phyloP scores from a whole-genome alignment of 64 coral and sea anemone genomes.

The Actinia tenebrosa region DNA sequence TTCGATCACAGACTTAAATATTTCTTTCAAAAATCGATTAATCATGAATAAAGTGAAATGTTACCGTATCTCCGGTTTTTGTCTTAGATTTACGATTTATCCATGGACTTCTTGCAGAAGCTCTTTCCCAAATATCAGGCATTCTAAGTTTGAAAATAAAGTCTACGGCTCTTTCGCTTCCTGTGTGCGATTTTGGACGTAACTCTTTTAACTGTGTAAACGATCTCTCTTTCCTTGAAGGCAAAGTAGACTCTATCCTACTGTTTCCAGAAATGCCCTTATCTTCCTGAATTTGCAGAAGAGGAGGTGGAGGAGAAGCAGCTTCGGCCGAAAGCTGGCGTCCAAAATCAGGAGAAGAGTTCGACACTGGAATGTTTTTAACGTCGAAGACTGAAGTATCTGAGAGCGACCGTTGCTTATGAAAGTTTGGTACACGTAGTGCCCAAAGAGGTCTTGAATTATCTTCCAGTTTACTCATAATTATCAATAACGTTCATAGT shows the following conservation, averaged over 20 bases:
- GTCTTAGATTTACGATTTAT: slow-evolving; percentile 20
- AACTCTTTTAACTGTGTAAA: neutral
- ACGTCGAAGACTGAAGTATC: slow-evolving; percentile 45
- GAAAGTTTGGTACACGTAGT: neutral
- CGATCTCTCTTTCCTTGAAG: slow-evolving; percentile 26
- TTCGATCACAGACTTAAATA: too few relatives aligned
- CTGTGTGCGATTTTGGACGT: slow-evolving; percentile 30
- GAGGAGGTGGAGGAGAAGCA: neutral
- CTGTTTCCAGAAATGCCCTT: neutral
- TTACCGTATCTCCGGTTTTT: slow-evolving; percentile 8
- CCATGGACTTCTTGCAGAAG: slow-evolving; percentile 29
- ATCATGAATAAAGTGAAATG: neutral
- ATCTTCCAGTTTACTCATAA: neutral
- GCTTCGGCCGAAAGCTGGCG: neutral
- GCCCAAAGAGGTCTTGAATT: neutral
- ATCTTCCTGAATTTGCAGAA: neutral
- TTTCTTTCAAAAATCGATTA: neutral
- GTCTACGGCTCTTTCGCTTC: slow-evolving; percentile 39
- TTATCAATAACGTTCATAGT: neutral
- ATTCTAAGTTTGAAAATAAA: slow-evolving; percentile 33
- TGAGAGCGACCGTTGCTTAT: slow-evolving; percentile 24
- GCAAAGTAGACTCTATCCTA: neutral
- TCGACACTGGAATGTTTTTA: neutral
- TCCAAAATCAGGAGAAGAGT: slow-evolving; percentile 5
- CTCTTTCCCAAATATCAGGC: slow-evolving; percentile 31